A percentile compares a stretch with the other conserved stretches of the same genome.
Evolutionary conservation across 2,797 vertebrate genomes (phyloP).

Genomic region (Thamnophis elegans): DNA sequence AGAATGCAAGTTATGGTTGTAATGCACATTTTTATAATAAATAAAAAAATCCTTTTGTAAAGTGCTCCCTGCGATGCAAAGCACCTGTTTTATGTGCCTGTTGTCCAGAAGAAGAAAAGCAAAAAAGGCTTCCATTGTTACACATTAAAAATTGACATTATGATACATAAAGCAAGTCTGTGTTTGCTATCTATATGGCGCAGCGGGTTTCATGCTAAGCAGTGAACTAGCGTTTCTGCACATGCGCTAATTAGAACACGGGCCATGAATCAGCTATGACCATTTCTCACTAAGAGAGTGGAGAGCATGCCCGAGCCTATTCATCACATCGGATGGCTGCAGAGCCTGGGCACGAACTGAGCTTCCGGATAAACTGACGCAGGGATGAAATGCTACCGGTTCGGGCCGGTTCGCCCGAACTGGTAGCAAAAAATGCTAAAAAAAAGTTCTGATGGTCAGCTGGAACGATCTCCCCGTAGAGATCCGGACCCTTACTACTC

Average conservation of each 20-base stretch:
- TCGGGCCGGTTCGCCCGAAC: too few relatives aligned
- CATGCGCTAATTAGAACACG: not conserved
- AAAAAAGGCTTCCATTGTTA: not conserved
- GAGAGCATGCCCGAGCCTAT: not conserved
- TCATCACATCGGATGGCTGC: not conserved
- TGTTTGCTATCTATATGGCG: not conserved
- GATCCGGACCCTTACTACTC: too few relatives aligned
- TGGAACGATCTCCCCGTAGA: too few relatives aligned
- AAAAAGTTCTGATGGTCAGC: too few relatives aligned
- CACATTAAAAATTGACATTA: not conserved
- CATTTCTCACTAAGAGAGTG: not conserved
- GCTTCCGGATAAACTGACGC: not conserved
- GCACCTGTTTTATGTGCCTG: not conserved
- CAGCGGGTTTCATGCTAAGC: not conserved
- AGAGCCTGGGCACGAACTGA: not conserved
- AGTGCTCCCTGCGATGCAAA: not conserved
- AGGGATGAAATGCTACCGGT: too few relatives aligned
- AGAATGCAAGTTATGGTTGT: not conserved
- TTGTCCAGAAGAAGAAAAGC: not conserved
- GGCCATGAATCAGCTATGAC: not conserved
- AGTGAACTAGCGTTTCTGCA: not conserved
- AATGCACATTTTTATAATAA: not conserved
- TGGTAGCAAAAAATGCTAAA: too few relatives aligned
- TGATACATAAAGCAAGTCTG: not conserved
- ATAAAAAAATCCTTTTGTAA: not conserved